A percentile compares a stretch with the other conserved stretches of the same genome.
These are phyloP conservation scores for Apolygus lucorum DNA, from an alignment of 1,140 invertebrate genomes.

Conservation along the genomic window DNA sequence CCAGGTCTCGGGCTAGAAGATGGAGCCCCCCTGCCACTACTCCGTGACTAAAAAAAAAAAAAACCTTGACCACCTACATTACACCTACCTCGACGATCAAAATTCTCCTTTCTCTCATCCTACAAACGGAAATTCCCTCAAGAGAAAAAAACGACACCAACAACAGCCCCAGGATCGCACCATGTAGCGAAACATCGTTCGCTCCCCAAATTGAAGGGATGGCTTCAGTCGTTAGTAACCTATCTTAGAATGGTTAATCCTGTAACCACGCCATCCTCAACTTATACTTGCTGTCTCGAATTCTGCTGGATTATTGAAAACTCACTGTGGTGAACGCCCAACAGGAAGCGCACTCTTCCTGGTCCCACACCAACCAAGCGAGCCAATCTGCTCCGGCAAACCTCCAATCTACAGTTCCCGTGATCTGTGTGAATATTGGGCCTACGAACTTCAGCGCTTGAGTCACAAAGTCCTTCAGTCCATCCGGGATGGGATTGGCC, in stretches of 20 bases:
- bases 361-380: constrained; percentile 87
- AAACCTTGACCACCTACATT: too few species aligned
- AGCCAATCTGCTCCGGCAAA: constrained; percentile 42
- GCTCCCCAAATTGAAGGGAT: too few species aligned
- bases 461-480: neutral
- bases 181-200: too few species aligned
- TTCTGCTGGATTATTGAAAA: constrained; percentile 17
- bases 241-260: neutral
- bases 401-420: constrained; percentile 41
- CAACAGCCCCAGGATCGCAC: too few species aligned
- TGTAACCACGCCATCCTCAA: neutral
- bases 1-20: too few species aligned
- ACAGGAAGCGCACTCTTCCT: constrained; percentile 67
- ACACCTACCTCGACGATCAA: too few species aligned
- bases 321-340: constrained; percentile 55
- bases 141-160: too few species aligned
- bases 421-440: neutral
- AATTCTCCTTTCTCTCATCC: too few species aligned
- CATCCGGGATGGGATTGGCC: too few species aligned
- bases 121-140: too few species aligned
- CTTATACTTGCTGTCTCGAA: constrained; percentile 5
- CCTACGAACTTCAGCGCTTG: neutral
- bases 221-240: neutral
- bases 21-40: too few species aligned
- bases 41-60: too few species aligned